These are phyloP conservation scores for Plumapathes pennacea DNA, from an alignment of 92 coral and sea anemone genomes.

Conservation along the genomic window DNA sequence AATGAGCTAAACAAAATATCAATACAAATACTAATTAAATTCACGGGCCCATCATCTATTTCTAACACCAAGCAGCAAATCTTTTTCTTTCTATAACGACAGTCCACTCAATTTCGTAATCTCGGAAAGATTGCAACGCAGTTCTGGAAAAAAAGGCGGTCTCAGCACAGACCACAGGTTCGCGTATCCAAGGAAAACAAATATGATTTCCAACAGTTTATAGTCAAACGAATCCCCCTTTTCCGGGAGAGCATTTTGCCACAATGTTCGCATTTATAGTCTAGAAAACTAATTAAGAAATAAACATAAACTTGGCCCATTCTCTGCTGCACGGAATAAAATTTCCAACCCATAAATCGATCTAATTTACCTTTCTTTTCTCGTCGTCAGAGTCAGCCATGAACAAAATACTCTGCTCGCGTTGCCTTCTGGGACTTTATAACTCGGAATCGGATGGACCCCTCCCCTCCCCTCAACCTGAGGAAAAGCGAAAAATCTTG, in stretches of 20 bases:
- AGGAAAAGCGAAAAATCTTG: too few relatives aligned
- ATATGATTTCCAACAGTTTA: not conserved
- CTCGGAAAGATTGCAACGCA: not conserved
- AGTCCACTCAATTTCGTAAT: not conserved
- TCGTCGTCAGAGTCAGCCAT: slow-evolving; percentile 99
- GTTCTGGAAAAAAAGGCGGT: not conserved
- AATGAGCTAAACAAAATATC: slow-evolving; percentile 54
- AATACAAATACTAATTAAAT: not conserved
- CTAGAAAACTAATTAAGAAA: too few relatives aligned
- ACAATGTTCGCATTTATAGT: too few relatives aligned
- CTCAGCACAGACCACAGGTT: not conserved
- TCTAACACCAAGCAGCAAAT: too few relatives aligned
- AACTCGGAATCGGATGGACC: too few relatives aligned
- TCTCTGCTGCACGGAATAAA: not conserved
- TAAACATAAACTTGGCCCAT: too few relatives aligned
- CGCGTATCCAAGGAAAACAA: slow-evolving; percentile 24
- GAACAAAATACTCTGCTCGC: slow-evolving; percentile 37
- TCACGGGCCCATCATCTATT: not conserved
- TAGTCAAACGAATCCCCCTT: too few relatives aligned
- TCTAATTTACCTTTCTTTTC: slow-evolving; percentile 75
- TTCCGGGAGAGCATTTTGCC: too few relatives aligned
- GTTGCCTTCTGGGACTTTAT: too few relatives aligned
- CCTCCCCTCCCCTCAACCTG: too few relatives aligned
- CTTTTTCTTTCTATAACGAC: too few relatives aligned
- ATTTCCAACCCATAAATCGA: not conserved